These are phyloP conservation scores for Platichthys flesus DNA, from an alignment of 2,113 vertebrate species.

Conservation along the genomic window DNA sequence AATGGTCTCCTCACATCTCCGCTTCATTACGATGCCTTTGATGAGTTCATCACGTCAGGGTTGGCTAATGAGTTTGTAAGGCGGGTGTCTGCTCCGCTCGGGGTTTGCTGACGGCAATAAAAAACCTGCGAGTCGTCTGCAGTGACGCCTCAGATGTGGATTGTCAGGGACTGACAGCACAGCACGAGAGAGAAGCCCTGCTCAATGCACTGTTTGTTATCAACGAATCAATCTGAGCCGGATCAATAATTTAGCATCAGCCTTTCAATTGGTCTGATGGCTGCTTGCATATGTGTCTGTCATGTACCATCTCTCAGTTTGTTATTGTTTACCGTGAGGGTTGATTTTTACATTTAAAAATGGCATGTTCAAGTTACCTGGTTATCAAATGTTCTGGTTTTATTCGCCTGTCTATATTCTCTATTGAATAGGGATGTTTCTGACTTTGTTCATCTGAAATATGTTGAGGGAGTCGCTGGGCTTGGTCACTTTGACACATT, in stretches of 20 bases:
- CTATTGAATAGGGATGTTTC: not conserved
- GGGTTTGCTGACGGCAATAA: slow-evolving; percentile 67
- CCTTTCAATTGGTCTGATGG: slow-evolving; percentile 40
- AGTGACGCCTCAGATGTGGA: slow-evolving; percentile 64
- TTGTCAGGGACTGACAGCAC: slow-evolving; percentile 65
- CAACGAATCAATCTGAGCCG: slow-evolving; percentile 60
- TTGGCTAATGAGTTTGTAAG: slow-evolving; percentile 74
- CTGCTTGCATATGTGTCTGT: not conserved
- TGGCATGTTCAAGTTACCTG: no score
- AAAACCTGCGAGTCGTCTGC: slow-evolving; percentile 52
- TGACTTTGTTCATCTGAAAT: slow-evolving; percentile 7
- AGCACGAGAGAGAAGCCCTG: slow-evolving; percentile 26
- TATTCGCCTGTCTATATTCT: no score
- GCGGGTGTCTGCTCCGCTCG: slow-evolving; percentile 66
- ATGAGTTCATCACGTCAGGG: slow-evolving; percentile 74
- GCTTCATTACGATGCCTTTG: slow-evolving; percentile 67
- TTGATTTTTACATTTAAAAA: not conserved
- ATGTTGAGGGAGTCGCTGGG: slow-evolving; percentile 3
- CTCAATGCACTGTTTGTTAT: slow-evolving; percentile 51
- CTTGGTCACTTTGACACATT: slow-evolving; percentile 63
- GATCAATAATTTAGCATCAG: slow-evolving; percentile 69
- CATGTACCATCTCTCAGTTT: not conserved
- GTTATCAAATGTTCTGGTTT: no score
- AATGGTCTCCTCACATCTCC: slow-evolving; percentile 19
- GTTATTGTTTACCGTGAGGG: not conserved